Conservation (phyloP, 37 sponge, comb jelly and placozoan species). For the Aplysina aerophoba region DNA sequence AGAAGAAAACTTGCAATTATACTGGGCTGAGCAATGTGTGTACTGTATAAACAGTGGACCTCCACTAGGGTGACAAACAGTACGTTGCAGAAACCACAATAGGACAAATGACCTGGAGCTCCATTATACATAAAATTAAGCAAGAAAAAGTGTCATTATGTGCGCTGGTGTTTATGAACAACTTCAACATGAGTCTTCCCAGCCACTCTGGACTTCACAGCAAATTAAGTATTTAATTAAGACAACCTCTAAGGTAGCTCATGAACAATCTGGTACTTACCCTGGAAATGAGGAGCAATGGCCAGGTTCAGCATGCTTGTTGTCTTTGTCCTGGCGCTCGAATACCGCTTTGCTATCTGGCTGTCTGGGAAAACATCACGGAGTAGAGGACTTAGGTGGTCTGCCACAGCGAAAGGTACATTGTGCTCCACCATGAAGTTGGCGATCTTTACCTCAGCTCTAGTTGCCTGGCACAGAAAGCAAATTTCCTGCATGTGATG, state of each 20-base stretch:
- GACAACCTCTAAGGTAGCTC: too few relatives aligned
- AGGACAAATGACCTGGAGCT: not conserved
- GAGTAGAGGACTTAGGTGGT: slow-evolving; percentile 29
- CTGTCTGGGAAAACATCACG: slow-evolving; percentile 32
- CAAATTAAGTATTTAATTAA: too few relatives aligned
- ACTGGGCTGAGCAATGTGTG: not conserved
- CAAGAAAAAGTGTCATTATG: too few relatives aligned
- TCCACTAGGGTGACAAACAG: not conserved
- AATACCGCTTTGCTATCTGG: slow-evolving; percentile 37
- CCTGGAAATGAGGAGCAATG: slow-evolving; percentile 29
- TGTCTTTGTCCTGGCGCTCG: slow-evolving; percentile 30
- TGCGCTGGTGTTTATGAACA: too few relatives aligned
- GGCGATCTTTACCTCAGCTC: slow-evolving; percentile 38
- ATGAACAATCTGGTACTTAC: not conserved
- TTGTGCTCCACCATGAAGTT: slow-evolving; percentile 38
- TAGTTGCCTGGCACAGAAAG: not conserved
- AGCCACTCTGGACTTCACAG: too few relatives aligned
- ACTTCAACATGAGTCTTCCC: too few relatives aligned
- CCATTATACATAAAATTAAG: not conserved
- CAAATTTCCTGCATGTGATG: slow-evolving; percentile 1
- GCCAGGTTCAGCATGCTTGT: slow-evolving; percentile 33
- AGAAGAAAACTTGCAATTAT: not conserved
- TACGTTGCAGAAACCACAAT: not conserved
- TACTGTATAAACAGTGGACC: not conserved
- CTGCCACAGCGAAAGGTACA: slow-evolving; percentile 35